phyloP scores from a whole-genome alignment of 2,113 vertebrate species.

The Syrmaticus mikado region DNA sequence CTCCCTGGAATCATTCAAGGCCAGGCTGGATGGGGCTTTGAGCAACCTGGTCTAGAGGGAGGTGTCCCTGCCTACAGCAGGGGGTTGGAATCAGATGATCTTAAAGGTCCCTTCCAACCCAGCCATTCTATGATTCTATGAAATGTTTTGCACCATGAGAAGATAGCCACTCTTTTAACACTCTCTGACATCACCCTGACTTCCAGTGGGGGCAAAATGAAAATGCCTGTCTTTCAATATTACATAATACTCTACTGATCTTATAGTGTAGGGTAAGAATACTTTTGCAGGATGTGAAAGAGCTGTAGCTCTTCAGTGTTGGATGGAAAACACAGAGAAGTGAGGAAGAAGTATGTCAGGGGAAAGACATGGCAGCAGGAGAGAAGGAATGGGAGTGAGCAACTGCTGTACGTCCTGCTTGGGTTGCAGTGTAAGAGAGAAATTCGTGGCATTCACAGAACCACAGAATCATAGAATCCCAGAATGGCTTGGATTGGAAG shows the following conservation, averaged over 20 bases:
- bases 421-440: not conserved
- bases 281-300: not conserved
- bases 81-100: too few relatives aligned
- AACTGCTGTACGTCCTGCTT: not conserved
- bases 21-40: too few relatives aligned
- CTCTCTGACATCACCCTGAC: not conserved
- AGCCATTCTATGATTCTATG: too few relatives aligned
- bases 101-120: too few relatives aligned
- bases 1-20: too few relatives aligned
- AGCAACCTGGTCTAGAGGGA: too few relatives aligned
- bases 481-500: too few relatives aligned
- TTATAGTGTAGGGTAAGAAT: fast-evolving
- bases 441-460: not conserved
- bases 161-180: not conserved
- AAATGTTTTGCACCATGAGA: not conserved
- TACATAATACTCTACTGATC: not conserved
- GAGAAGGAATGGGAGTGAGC: not conserved
- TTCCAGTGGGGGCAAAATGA: not conserved
- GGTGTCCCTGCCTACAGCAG: too few relatives aligned
- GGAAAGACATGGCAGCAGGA: not conserved
- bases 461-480: too few relatives aligned
- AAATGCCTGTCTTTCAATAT: not conserved
- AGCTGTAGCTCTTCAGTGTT: not conserved
- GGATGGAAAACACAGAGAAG: not conserved
- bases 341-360: not conserved